Conservation (phyloP, 2,888 invertebrate species). For the Plebejus argus region DNA sequence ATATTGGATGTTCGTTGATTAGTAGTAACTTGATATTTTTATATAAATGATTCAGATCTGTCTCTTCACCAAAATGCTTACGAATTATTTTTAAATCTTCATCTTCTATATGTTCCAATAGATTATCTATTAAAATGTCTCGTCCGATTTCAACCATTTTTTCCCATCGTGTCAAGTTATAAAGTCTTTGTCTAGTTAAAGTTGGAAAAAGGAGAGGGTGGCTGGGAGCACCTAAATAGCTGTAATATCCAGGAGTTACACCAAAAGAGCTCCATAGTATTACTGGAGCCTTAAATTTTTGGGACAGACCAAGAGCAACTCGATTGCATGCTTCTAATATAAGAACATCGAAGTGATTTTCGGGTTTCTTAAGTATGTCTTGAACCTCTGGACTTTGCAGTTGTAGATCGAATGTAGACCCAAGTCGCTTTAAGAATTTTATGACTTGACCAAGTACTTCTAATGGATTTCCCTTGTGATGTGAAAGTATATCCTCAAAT, state of each 20-base stretch:
- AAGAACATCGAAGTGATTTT: constrained; percentile 43
- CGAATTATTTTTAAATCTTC: constrained; percentile 43
- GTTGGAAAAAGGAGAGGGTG: constrained; percentile 44
- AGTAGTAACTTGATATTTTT: constrained; percentile 53
- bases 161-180: constrained; percentile 47
- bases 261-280: constrained; percentile 46
- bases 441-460: background rate
- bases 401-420: constrained; percentile 41
- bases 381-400: constrained; percentile 44
- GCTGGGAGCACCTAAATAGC: constrained; percentile 41
- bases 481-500: constrained; percentile 35
- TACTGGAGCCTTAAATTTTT: constrained; percentile 44
- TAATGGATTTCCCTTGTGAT: constrained; percentile 28
- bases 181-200: constrained; percentile 40
- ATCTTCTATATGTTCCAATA: constrained; percentile 32
- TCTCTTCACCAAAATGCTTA: constrained; percentile 45
- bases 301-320: constrained; percentile 40
- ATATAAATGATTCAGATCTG: constrained; percentile 41
- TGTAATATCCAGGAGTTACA: constrained; percentile 30
- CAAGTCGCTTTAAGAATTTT: background rate
- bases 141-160: constrained; percentile 43
- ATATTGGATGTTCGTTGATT: constrained; percentile 51
- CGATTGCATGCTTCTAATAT: constrained; percentile 43
- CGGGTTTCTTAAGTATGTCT: constrained; percentile 44
- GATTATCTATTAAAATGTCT: constrained; percentile 30